phyloP scores from a whole-genome alignment of 2,797 vertebrate genomes.

The Pygocentrus nattereri region DNA sequence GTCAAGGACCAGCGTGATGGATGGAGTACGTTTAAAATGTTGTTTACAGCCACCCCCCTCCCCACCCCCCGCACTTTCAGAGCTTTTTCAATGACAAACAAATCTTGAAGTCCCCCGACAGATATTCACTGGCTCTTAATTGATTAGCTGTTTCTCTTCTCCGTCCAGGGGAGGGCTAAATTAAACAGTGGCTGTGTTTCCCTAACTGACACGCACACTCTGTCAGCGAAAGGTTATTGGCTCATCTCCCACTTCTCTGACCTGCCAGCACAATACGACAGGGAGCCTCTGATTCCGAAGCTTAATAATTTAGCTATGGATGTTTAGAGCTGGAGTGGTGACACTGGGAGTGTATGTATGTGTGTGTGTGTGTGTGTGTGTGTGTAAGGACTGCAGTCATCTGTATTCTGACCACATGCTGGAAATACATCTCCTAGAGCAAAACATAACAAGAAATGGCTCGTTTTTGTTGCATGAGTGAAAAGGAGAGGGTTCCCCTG shows the following conservation, averaged over 20 bases:
- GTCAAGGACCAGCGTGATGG: slow-evolving; percentile 50
- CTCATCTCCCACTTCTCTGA: slow-evolving; percentile 42
- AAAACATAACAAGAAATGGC: slow-evolving; percentile 2
- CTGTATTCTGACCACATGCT: slow-evolving; percentile 35
- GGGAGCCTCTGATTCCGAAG: slow-evolving; percentile 36
- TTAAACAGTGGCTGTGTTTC: slow-evolving; percentile 57
- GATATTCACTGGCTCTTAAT: slow-evolving; percentile 53
- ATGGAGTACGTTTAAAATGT: slow-evolving; percentile 48
- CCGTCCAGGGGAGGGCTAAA: slow-evolving; percentile 43
- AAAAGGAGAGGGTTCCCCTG: not conserved
- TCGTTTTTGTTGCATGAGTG: slow-evolving; percentile 7
- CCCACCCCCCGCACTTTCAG: slow-evolving; percentile 3
- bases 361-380: slow-evolving; percentile 33
- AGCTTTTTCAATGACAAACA: slow-evolving; percentile 59
- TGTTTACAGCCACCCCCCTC: slow-evolving; percentile 36
- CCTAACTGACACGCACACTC: slow-evolving; percentile 52
- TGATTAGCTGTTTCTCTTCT: slow-evolving; percentile 56
- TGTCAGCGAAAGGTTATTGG: slow-evolving; percentile 58
- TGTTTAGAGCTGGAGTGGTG: slow-evolving; percentile 38
- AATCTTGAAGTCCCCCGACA: slow-evolving; percentile 52
- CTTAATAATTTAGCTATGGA: slow-evolving; percentile 47
- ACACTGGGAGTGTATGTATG: slow-evolving; percentile 37
- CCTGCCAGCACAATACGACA: slow-evolving; percentile 36
- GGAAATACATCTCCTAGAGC: slow-evolving; percentile 22
- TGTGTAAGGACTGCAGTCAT: slow-evolving; percentile 18